Evolutionary conservation across 2,888 invertebrate species (phyloP), one percentile per base, ranked within the genome.

Genomic region (Temnothorax ravouxi): DNA sequence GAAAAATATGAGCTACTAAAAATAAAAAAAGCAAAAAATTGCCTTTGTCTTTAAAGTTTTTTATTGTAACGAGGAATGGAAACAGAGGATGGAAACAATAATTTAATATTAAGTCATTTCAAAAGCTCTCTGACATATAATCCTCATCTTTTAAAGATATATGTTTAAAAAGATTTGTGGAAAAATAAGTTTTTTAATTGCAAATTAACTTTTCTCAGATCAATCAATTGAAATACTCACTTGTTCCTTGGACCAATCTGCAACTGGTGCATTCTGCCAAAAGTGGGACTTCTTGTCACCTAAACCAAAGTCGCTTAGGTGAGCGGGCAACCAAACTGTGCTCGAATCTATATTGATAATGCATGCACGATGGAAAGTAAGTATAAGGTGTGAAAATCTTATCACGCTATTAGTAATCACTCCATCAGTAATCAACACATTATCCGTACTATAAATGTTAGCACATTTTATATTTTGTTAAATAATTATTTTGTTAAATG

Each of bases 211-310:
- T 25, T 41, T 76, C 0, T 56, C 9, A 69, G 0, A 69, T 47
- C 2, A 66, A 29, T 77, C 21, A 56, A 34, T 47, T 8, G 4
- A 66, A 54, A 50, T 72, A 91, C 94, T 93, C 92, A 97, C 97
- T 95, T 97, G 97, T 92, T 97, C 97, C 94, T 97, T 97, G 89
- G 96, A 96, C 98, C 98, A 98, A 91, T 97, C 97, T 62, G 96
- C 96, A 61, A 97, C 97, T 41, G 93, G 92, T n/a, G 96, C 96
- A 80, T 96, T 96, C 92, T 97, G 97, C 96, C 96, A 97, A 90
- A 97, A 96, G 91, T 97, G 96, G 62, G 96, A 96, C 81, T 96
- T 96, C 92, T 96, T 97, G 88, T 96, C 96, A 92, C 96, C 96
- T 85, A 94, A 92, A 86, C 96, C 96, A 92, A 96, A 96, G 92